Percentiles rank a stretch among this genome's conserved stretches.
Evolutionary conservation across 2,797 vertebrate species (phyloP).

Genomic region (Enteromius radiatus): DNA sequence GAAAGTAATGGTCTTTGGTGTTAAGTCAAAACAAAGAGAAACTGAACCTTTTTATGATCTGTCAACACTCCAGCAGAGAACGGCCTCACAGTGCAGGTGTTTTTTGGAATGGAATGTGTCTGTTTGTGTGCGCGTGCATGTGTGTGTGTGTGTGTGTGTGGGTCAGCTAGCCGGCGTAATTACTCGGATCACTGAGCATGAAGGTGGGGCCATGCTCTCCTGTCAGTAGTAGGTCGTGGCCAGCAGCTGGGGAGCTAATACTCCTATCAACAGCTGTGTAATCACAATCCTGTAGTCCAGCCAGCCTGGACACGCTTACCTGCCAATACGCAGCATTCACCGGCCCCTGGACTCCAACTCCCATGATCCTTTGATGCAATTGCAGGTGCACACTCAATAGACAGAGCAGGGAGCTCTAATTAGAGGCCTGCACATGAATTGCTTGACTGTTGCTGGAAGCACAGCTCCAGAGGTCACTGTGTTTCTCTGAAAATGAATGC

Average conservation of each 20-base stretch:
- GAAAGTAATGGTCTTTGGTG: neutral
- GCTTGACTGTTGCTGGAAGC: conserved; percentile 30
- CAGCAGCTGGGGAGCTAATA: conserved; percentile 73
- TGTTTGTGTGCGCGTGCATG: conserved; percentile 37
- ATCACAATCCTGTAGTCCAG: conserved; percentile 63
- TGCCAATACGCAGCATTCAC: conserved; percentile 48
- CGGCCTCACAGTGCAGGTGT: conserved; percentile 42
- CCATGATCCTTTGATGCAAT: conserved; percentile 55
- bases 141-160: conserved; percentile 40
- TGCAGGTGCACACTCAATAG: conserved; percentile 51
- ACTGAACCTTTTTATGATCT: neutral
- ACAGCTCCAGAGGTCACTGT: conserved; percentile 17
- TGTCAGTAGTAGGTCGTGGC: conserved; percentile 69
- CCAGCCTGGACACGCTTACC: conserved; percentile 57
- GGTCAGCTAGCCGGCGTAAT: conserved; percentile 74
- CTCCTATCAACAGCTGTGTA: conserved; percentile 76
- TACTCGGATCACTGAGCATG: conserved; percentile 76
- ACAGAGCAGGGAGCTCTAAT: conserved; percentile 54
- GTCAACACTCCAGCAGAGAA: conserved; percentile 6
- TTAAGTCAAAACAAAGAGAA: conserved; percentile 9
- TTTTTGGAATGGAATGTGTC: conserved; percentile 43
- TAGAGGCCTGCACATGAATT: conserved; percentile 22
- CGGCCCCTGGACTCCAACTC: conserved; percentile 49
- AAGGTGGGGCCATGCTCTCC: conserved; percentile 75
- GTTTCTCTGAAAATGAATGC: conserved; percentile 5